Percentiles rank a stretch among this genome's conserved stretches.
These are phyloP conservation scores for Aspidoscelis tigris DNA, from an alignment of 2,113 vertebrate species.

Conservation along the genomic window DNA sequence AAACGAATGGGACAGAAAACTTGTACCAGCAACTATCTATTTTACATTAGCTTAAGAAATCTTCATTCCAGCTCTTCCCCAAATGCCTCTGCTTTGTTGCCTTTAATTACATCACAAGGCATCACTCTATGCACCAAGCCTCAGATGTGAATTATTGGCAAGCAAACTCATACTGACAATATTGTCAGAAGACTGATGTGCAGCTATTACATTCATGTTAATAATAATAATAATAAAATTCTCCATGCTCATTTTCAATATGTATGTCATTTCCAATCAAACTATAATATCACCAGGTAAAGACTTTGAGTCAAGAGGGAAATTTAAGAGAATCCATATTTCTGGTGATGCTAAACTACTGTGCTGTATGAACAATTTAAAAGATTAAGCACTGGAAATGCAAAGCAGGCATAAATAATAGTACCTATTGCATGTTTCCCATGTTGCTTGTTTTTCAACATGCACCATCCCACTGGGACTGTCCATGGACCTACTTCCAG, in stretches of 20 bases:
- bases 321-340: background rate
- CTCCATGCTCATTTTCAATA: constrained; percentile 59
- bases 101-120: constrained; percentile 73
- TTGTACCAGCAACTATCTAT: constrained; percentile 29
- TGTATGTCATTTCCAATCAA: constrained; percentile 60
- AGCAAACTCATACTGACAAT: constrained; percentile 70
- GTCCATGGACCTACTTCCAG: too few species aligned
- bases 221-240: constrained; percentile 62
- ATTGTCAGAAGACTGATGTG: constrained; percentile 67
- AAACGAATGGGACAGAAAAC: background rate
- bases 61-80: constrained; percentile 53
- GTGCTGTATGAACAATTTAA: background rate
- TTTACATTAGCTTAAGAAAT: constrained; percentile 17
- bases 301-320: constrained; percentile 37
- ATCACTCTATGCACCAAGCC: constrained; percentile 53
- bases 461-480: too few species aligned
- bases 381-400: background rate
- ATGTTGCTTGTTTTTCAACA: background rate
- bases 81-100: constrained; percentile 52
- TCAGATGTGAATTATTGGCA: constrained; percentile 68
- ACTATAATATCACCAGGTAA: constrained; percentile 43
- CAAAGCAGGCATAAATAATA: background rate
- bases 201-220: constrained; percentile 60
- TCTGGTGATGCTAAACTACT: background rate
- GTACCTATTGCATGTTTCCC: background rate